These are phyloP conservation scores for Solen grandis DNA, from an alignment of 1,140 invertebrate genomes.

Conservation along the genomic window DNA sequence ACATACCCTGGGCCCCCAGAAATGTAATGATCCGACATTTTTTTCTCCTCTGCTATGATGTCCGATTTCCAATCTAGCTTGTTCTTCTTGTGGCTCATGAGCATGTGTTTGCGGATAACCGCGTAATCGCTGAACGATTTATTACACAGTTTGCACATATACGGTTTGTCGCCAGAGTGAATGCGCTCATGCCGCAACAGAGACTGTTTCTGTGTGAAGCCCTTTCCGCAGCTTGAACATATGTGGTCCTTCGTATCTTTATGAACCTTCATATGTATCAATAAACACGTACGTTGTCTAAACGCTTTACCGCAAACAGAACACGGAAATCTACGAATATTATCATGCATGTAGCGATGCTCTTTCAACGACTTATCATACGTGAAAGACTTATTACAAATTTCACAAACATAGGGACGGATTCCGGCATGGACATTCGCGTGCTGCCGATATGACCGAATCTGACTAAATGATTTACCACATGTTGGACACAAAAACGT, in stretches of 20 bases:
- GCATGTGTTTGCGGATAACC: conserved; percentile 73
- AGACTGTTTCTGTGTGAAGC: conserved; percentile 74
- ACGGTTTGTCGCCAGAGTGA: conserved; percentile 75
- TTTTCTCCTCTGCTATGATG: not conserved
- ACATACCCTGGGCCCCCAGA: conserved; percentile 31
- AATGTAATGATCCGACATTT: conserved; percentile 38
- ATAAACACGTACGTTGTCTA: conserved; percentile 63
- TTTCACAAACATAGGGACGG: conserved; percentile 68
- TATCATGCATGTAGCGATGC: conserved; percentile 70
- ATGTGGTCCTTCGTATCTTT: conserved; percentile 67
- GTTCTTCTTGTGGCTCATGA: conserved; percentile 67
- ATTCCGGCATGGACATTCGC: conserved; percentile 73
- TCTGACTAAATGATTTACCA: conserved; percentile 73
- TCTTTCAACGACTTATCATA: conserved; percentile 70
- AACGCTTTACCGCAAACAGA: conserved; percentile 68
- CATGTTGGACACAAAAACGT: conserved; percentile 70
- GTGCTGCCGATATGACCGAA: conserved; percentile 69
- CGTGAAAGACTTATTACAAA: conserved; percentile 70
- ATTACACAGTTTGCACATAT: conserved; percentile 68
- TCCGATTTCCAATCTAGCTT: conserved; percentile 64
- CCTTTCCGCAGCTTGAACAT: conserved; percentile 71
- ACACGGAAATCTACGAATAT: conserved; percentile 65
- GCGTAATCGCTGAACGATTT: conserved; percentile 71
- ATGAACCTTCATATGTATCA: conserved; percentile 71
- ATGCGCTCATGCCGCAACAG: conserved; percentile 72